Evolutionary conservation across 2,797 vertebrate genomes (phyloP).

Genomic region (Centroberyx gerrardi): DNA sequence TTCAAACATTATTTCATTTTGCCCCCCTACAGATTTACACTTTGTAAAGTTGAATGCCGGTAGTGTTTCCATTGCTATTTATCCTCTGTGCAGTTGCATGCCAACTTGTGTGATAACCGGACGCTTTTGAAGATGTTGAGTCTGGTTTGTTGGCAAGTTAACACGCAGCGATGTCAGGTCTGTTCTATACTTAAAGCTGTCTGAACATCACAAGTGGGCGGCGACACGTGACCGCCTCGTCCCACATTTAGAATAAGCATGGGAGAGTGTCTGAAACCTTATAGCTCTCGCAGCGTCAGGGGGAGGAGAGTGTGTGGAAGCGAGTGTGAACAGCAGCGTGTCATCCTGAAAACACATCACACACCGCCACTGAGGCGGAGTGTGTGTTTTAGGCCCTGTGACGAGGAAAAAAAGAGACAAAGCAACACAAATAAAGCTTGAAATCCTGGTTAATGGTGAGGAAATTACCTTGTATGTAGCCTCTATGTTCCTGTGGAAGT

Average conservation of each 20-base stretch:
- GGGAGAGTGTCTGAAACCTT: conserved; percentile 40
- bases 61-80: too few species aligned
- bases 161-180: neutral
- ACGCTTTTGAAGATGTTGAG: neutral
- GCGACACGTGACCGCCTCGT: conserved; percentile 29
- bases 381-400: neutral
- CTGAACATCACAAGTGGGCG: conserved; percentile 24
- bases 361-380: neutral
- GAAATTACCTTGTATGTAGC: neutral
- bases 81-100: neutral
- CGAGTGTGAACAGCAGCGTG: conserved; percentile 53
- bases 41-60: too few species aligned
- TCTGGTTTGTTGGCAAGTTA: conserved; percentile 44
- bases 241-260: conserved; percentile 52
- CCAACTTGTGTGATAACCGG: conserved; percentile 6
- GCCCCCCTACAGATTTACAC: too few species aligned
- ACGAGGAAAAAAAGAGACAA: neutral
- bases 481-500: too few species aligned
- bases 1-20: too few species aligned
- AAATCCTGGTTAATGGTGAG: neutral
- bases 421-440: neutral
- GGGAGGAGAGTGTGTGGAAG: neutral
- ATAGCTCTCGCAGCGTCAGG: conserved; percentile 29
- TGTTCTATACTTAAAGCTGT: neutral
- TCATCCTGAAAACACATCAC: conserved; percentile 23